Conservation (phyloP, 2,888 invertebrate species). For the Cybosia mesomella region DNA sequence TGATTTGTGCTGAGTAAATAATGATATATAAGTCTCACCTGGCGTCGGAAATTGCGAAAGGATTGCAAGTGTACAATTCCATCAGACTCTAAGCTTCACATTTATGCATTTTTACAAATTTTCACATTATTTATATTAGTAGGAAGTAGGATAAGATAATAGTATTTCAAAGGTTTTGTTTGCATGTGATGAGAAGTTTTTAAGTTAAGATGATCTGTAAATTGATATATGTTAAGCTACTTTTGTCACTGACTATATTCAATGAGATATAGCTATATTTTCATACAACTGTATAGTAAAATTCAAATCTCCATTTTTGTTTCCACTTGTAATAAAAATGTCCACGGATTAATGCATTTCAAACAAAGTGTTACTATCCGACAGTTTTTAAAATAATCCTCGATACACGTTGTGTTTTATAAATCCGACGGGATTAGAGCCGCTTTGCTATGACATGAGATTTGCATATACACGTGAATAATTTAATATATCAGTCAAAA, state of each 20-base stretch:
- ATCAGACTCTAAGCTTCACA: background rate
- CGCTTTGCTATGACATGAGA: constrained; percentile 11
- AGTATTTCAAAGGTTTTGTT: no score
- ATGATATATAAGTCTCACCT: background rate
- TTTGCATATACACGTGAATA: constrained; percentile 3
- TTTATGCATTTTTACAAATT: no score
- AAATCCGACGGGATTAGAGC: constrained; percentile 34
- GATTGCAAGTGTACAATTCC: background rate
- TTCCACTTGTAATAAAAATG: background rate
- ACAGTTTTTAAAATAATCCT: constrained; percentile 41
- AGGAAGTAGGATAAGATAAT: no score
- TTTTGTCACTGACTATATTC: no score
- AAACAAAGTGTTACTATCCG: constrained; percentile 10
- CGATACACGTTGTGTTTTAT: constrained; percentile 21
- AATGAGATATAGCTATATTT: background rate
- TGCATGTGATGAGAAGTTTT: no score
- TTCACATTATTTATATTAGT: no score
- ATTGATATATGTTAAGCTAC: no score
- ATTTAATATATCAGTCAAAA: background rate
- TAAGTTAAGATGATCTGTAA: no score
- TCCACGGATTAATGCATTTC: constrained; percentile 5
- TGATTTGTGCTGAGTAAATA: background rate
- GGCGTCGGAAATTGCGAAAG: background rate
- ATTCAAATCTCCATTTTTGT: background rate
- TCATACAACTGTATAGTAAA: background rate